Percentiles rank a stretch among this genome's conserved stretches.
phyloP scores from a whole-genome alignment of 2,888 invertebrate species.

The Cephus rjabovi region DNA sequence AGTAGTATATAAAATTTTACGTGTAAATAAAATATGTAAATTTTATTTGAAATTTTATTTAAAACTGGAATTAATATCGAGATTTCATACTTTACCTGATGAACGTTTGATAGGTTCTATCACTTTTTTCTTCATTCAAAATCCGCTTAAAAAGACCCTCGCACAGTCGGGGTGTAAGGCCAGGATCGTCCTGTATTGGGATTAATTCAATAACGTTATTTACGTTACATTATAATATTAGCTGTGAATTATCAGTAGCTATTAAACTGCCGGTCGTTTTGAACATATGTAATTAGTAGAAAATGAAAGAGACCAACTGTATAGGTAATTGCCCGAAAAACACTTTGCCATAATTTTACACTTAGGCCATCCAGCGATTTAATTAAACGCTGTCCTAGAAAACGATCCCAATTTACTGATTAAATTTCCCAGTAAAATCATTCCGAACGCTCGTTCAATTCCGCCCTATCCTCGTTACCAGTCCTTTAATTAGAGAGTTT shows the following conservation, averaged over 20 bases:
- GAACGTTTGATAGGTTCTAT: conserved; percentile 50
- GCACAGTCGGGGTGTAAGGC: conserved; percentile 71
- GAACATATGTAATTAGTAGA: not conserved
- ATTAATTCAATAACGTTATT: not conserved
- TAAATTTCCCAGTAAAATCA: conserved; percentile 23
- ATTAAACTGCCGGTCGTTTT: not conserved
- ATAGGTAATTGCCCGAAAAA: not conserved
- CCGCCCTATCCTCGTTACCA: not conserved
- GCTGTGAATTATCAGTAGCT: not conserved
- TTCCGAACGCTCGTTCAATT: not conserved
- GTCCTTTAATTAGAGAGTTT: not conserved
- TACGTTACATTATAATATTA: not conserved
- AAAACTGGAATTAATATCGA: not conserved
- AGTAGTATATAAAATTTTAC: too few species aligned
- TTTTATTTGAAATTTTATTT: not conserved
- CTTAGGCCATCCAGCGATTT: conserved; percentile 32
- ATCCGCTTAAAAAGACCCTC: conserved; percentile 66
- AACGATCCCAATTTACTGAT: conserved; percentile 36
- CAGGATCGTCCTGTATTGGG: conserved; percentile 66
- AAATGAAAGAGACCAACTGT: not conserved
- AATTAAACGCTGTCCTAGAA: conserved; percentile 36
- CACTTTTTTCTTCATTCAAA: conserved; percentile 56
- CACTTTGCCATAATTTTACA: conserved; percentile 1
- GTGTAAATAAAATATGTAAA: not conserved
- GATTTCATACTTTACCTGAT: conserved; percentile 58